Evolutionary conservation across 2,797 vertebrate species (phyloP).

Genomic region (Paedocypris micromegethes): DNA sequence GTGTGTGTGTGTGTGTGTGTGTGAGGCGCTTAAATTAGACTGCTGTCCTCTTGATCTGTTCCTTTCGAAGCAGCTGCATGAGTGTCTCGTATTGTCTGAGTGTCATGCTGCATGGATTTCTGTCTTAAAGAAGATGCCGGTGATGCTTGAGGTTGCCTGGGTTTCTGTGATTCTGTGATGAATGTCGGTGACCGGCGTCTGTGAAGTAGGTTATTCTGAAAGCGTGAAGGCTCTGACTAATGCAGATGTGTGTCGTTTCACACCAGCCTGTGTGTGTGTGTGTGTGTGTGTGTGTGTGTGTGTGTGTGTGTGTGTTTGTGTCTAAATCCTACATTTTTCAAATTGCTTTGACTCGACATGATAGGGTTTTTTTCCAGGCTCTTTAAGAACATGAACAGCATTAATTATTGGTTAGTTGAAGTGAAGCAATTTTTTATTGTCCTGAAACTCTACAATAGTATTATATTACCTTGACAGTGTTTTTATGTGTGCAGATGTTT

Average conservation of each 20-base stretch:
- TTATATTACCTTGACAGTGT: slow-evolving; percentile 32
- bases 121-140: neutral
- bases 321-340: too few relatives aligned
- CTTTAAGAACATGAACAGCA: too few relatives aligned
- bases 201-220: slow-evolving; percentile 41
- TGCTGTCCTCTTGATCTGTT: slow-evolving; percentile 21
- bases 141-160: neutral
- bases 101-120: slow-evolving; percentile 8
- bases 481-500: slow-evolving; percentile 37
- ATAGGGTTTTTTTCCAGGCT: too few relatives aligned
- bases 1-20: slow-evolving; percentile 23
- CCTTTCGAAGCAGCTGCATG: slow-evolving; percentile 14
- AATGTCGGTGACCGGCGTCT: slow-evolving; percentile 40
- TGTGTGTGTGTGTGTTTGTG: slow-evolving; percentile 19
- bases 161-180: slow-evolving; percentile 43
- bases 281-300: slow-evolving; percentile 31
- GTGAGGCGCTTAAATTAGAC: slow-evolving; percentile 13
- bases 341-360: too few relatives aligned
- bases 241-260: neutral
- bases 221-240: neutral
- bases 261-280: neutral
- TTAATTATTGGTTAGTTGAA: too few relatives aligned
- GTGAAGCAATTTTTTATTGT: too few relatives aligned
- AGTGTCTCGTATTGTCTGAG: neutral
- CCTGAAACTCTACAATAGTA: neutral